phyloP scores from a whole-genome alignment of 2,888 invertebrate species.

The Unio pictorum region DNA sequence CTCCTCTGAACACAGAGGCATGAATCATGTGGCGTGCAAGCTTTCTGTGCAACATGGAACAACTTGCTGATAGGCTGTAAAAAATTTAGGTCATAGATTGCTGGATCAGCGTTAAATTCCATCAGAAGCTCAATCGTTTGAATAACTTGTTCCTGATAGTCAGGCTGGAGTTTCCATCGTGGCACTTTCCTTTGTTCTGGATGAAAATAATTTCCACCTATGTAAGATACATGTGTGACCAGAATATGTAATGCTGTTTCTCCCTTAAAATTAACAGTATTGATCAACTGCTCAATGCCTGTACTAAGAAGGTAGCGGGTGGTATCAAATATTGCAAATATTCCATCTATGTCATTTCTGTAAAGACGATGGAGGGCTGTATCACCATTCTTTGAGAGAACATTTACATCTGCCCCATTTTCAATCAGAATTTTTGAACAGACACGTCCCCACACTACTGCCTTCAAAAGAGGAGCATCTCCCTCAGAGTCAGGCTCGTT shows the following conservation, averaged over 20 bases:
- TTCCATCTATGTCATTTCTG: slow-evolving; percentile 58
- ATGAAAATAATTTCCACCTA: slow-evolving; percentile 52
- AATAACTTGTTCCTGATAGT: slow-evolving; percentile 65
- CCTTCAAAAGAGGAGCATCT: slow-evolving; percentile 84
- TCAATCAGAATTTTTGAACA: slow-evolving; percentile 75
- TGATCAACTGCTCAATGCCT: slow-evolving; percentile 81
- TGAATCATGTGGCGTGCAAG: slow-evolving; percentile 77
- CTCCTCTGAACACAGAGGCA: slow-evolving; percentile 81
- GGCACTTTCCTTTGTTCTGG: slow-evolving; percentile 73
- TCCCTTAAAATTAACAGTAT: slow-evolving; percentile 81
- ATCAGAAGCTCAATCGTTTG: slow-evolving; percentile 60
- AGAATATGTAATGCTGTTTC: slow-evolving; percentile 81
- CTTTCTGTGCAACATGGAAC: slow-evolving; percentile 72
- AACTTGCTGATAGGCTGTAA: slow-evolving; percentile 83
- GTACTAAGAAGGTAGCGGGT: slow-evolving; percentile 81
- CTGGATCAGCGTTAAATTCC: slow-evolving; percentile 65
- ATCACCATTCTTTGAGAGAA: slow-evolving; percentile 81
- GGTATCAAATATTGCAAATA: slow-evolving; percentile 77
- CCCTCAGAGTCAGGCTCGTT: slow-evolving; percentile 75
- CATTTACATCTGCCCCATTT: slow-evolving; percentile 81
- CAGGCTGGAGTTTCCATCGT: slow-evolving; percentile 58
- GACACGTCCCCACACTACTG: slow-evolving; percentile 81
- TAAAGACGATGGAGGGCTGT: slow-evolving; percentile 75
- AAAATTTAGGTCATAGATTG: slow-evolving; percentile 74
- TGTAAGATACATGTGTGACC: slow-evolving; percentile 74